These are phyloP conservation scores for Nysson spinosus DNA, from an alignment of 2,888 invertebrate species.

Conservation along the genomic window DNA sequence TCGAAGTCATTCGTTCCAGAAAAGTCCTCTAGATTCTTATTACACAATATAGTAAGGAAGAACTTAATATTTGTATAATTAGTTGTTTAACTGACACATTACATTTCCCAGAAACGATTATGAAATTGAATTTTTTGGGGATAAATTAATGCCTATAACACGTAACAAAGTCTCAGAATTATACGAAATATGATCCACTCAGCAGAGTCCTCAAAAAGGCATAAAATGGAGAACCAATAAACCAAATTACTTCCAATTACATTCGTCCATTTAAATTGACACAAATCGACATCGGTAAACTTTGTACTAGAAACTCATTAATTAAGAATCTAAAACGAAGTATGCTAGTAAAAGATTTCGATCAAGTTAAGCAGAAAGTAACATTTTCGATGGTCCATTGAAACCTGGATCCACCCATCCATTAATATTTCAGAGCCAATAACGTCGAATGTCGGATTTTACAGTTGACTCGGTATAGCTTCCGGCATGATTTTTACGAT, in stretches of 20 bases:
- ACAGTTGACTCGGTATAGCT: constrained; percentile 21
- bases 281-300: constrained; percentile 3
- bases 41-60: no score
- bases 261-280: background rate
- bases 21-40: no score
- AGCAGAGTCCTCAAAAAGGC: background rate
- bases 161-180: no score
- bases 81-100: no score
- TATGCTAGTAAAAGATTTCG: constrained; percentile 3
- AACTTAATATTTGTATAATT: no score
- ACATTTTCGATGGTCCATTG: constrained; percentile 2
- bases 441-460: constrained; percentile 22
- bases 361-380: constrained; percentile 34
- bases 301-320: background rate
- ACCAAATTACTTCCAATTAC: constrained; percentile 11
- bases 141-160: no score
- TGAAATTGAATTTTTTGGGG: background rate
- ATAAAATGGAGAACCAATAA: constrained; percentile 1
- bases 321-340: constrained; percentile 6
- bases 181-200: no score
- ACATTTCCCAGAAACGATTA: no score
- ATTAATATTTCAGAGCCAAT: constrained; percentile 44
- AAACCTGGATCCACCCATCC: constrained; percentile 15
- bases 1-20: no score
- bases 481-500: constrained; percentile 50